Conservation (phyloP, 2,113 vertebrate genomes). For the Psammodynastes pulverulentus region DNA sequence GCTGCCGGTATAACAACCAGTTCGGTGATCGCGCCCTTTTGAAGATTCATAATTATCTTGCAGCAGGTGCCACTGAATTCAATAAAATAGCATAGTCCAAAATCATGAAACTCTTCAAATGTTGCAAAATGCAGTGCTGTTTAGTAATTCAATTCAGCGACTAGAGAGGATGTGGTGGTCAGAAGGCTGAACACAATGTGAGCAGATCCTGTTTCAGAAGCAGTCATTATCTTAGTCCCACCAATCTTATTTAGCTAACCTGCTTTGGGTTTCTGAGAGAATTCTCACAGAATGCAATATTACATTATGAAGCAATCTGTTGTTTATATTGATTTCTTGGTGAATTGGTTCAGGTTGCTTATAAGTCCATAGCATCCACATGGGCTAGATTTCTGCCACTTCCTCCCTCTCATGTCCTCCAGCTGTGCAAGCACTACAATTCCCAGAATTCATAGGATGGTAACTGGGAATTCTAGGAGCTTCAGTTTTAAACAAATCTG, state of each 20-base stretch:
- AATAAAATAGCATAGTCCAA: not conserved
- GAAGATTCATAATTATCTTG: not conserved
- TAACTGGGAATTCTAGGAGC: not conserved
- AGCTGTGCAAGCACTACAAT: not conserved
- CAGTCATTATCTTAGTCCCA: not conserved
- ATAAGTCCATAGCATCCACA: not conserved
- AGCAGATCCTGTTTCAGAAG: not conserved
- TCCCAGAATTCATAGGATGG: not conserved
- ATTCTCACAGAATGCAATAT: not conserved
- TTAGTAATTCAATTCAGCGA: not conserved
- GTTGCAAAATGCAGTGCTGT: not conserved
- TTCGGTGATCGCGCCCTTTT: no score
- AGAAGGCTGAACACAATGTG: not conserved
- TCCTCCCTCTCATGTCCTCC: not conserved
- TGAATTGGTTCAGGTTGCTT: not conserved
- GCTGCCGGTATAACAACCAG: no score
- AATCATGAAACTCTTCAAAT: not conserved
- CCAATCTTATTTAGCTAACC: not conserved
- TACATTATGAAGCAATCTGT: not conserved
- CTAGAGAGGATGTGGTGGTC: not conserved
- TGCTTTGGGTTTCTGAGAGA: not conserved
- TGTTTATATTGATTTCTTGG: not conserved
- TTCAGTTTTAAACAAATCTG: not conserved
- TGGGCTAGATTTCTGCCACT: not conserved
- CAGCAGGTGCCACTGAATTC: not conserved